Evolutionary conservation across 2,888 invertebrate species (phyloP).

Genomic region (Drosophila prostipennis): DNA sequence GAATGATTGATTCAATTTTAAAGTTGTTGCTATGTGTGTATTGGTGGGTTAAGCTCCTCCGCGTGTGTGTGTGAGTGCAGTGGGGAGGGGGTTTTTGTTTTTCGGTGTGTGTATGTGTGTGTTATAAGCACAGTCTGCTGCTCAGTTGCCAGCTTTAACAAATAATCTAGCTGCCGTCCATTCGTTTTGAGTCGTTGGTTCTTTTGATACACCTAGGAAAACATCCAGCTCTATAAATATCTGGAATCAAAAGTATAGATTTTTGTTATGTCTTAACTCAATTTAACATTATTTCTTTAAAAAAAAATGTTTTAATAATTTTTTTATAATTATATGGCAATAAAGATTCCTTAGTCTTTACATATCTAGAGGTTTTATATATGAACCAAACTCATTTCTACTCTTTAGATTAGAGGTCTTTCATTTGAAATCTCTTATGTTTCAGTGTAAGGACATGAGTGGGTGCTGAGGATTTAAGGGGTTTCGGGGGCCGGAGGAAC

Average conservation of each 20-base stretch:
- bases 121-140: conserved; percentile 65
- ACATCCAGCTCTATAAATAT: not conserved
- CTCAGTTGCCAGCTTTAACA: conserved; percentile 65
- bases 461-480: conserved; percentile 1
- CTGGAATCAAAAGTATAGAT: no score
- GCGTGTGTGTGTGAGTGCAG: conserved; percentile 25
- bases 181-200: conserved; percentile 53
- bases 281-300: not conserved
- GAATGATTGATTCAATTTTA: conserved; percentile 83
- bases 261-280: no score
- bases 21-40: conserved; percentile 65
- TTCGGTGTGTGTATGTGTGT: conserved; percentile 48
- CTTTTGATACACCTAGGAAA: conserved; percentile 7
- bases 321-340: no score
- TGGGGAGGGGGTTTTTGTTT: conserved; percentile 33
- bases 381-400: not conserved
- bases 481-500: not conserved
- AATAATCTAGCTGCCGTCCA: conserved; percentile 71
- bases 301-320: no score
- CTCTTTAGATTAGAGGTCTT: not conserved
- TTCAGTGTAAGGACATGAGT: conserved; percentile 12
- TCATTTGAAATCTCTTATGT: not conserved
- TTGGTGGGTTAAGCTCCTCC: conserved; percentile 27
- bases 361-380: not conserved
- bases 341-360: no score